Conservation (phyloP, 1,140 invertebrate species). For the Periplaneta americana region DNA sequence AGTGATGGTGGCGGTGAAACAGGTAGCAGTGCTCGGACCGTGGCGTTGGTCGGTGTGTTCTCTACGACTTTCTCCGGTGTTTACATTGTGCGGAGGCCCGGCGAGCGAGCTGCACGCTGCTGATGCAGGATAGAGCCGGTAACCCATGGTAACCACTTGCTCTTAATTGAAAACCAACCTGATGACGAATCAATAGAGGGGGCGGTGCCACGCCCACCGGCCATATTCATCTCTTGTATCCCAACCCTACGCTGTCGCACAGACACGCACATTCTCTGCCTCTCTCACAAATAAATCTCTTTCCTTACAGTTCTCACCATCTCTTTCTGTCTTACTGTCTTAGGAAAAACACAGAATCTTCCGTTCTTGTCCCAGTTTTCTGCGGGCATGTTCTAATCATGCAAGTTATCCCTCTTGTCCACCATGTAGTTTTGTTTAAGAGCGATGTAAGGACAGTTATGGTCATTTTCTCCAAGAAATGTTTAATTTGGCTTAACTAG, state of each 20-base stretch:
- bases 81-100: too few relatives aligned
- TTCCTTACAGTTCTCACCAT: too few relatives aligned
- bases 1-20: too few relatives aligned
- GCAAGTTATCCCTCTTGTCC: not conserved
- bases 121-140: constrained; percentile 24
- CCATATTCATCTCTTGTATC: not conserved
- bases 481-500: too few relatives aligned
- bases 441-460: too few relatives aligned
- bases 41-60: too few relatives aligned
- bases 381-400: not conserved
- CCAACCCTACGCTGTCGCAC: not conserved
- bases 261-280: not conserved
- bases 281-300: not conserved
- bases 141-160: constrained; percentile 38
- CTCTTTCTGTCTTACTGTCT: not conserved
- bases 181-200: constrained; percentile 41
- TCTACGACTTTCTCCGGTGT: not conserved
- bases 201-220: constrained; percentile 15
- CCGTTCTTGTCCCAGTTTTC: not conserved
- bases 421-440: not conserved
- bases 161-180: constrained; percentile 42
- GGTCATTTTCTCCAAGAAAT: too few relatives aligned
- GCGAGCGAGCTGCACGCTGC: too few relatives aligned
- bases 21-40: too few relatives aligned
- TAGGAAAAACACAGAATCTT: not conserved